Evolutionary conservation across 1,140 invertebrate genomes (phyloP), one percentile per base, ranked within the genome.

Genomic region (Matsumurasca onukii): DNA sequence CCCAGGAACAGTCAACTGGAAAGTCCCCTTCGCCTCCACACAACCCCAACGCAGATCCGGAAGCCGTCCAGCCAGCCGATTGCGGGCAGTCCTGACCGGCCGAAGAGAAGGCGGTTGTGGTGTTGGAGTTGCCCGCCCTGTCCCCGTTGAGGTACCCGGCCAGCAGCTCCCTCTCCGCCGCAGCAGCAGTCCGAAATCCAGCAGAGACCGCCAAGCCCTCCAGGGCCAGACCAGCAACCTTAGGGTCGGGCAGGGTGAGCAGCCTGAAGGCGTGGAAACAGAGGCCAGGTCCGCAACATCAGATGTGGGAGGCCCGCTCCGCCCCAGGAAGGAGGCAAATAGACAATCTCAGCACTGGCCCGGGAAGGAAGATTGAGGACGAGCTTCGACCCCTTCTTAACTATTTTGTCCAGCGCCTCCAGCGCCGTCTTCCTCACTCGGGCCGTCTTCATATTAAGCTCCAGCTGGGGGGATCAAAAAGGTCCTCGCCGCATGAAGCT

Each of bases 401-500:
- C 22, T 5, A 20, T 5, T 13, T 20, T 52, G 20, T 52, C 49
- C 5, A 52, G 49, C 20, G 12, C 49, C 9, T 22, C 3, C 49
- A 52, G 49, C 3, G 3, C 20, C 20, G 49, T 52, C 49, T 52
- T 52, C 49, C 49, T 52, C 12, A 52, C 22, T 24, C 49, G 12
- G 22, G 49, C 49, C 9, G 49, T 52, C 5, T 52, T 52, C 3
- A 52, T 5, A 22, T 52, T 52, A 20, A 52, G 22, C 3, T 12
- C 22, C 13, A 52, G 20, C 22, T 52, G 20, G 3, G 49, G 49
- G n/a, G 49, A 52, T 12, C 49, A 52, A 22, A 22, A 52, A 52
- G 49, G 22, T 52, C 49, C 5, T 12, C 49, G 5, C 3, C 3
- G 49, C 49, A 22, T 73, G 87, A 89, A 71, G 59, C 59, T 62